Base-by-base conservation (phyloP, 1,140 invertebrate genomes). In the Drosophila hydei region DNA sequence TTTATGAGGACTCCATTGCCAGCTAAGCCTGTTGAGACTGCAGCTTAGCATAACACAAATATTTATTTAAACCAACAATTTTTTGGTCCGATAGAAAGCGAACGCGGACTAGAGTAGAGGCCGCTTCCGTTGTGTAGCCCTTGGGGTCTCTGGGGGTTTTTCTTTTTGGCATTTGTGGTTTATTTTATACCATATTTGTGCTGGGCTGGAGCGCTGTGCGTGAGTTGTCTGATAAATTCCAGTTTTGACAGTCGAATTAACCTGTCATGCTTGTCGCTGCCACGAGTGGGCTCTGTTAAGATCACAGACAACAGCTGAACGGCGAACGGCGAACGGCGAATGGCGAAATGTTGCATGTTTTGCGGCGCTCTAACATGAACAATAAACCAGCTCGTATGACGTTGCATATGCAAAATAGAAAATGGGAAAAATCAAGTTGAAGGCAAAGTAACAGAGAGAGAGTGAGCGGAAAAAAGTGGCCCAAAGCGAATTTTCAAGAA, bases 191-290 rank as follows among this genome's bases (percentile, higher is more conserved):
- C 42, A 52, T 36, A 18, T 14, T 30, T 51, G 3, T 42, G 5
- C 4, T 33, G 18, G 11, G 23, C 18, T 50, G 38, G 52, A n/a
- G 27, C n/a, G 16, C 9, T 27, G 43, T 25, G 65, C 18, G 62
- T 42, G 55, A 42, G 48, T 55, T 74, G 48, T 58, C 68, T 77
- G 75, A 77, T 77, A 77, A 77, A 77, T 77, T 71, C 72, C 61
- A 69, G 36, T 77, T 75, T 75, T 77, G 75, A 77, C 75, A 77
- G 75, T 71, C 75, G 72, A 75, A 77, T 77, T 77, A 77, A 77
- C 72, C 72, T 77, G 75, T 77, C 75, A 77, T 75, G 75, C 70
- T 59, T 59, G 56, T 61, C 18, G 42, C 21, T 71, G 50, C 36
- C 55, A 56, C 38, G 62, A 38, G 56, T 56, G n/a, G 50, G 52